A percentile compares a stretch with the other conserved stretches of the same genome.
These are phyloP conservation scores for Solenopsis fugax DNA, from an alignment of 1,140 invertebrate genomes.

Conservation along the genomic window DNA sequence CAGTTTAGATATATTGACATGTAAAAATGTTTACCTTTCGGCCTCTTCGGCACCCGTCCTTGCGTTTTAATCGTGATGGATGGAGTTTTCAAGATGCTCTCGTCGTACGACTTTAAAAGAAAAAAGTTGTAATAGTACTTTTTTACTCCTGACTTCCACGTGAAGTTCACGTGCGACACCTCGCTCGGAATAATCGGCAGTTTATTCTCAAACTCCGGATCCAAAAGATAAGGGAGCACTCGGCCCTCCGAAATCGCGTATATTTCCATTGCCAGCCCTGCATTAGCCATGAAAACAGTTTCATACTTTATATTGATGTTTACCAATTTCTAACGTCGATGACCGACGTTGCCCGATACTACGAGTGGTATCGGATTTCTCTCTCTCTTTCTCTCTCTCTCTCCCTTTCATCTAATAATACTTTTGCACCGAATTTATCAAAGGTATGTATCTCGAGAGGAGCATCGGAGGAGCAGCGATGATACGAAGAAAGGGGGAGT, in stretches of 20 bases:
- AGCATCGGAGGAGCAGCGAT: not conserved
- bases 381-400: too few species aligned
- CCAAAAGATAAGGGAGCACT: constrained; percentile 94
- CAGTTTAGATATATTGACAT: constrained; percentile 2
- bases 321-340: constrained; percentile 7
- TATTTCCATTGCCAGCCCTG: constrained; percentile 95
- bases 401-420: not conserved
- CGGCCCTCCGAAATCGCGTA: constrained; percentile 95
- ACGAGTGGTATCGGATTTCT: not conserved
- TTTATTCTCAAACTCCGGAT: constrained; percentile 95
- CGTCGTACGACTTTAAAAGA: constrained; percentile 93
- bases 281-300: constrained; percentile 25
- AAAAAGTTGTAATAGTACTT: constrained; percentile 96
- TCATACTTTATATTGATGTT: not conserved
- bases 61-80: constrained; percentile 94
- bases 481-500: not conserved
- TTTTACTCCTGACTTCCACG: constrained; percentile 95
- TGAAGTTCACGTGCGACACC: constrained; percentile 96
- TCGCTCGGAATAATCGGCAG: constrained; percentile 96
- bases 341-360: not conserved
- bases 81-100: constrained; percentile 93
- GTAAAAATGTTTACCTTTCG: constrained; percentile 90
- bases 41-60: constrained; percentile 93
- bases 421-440: not conserved
- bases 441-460: not conserved